Evolutionary conservation across 2,797 vertebrate genomes (phyloP).

Genomic region (Rousettus madagascariensis): DNA sequence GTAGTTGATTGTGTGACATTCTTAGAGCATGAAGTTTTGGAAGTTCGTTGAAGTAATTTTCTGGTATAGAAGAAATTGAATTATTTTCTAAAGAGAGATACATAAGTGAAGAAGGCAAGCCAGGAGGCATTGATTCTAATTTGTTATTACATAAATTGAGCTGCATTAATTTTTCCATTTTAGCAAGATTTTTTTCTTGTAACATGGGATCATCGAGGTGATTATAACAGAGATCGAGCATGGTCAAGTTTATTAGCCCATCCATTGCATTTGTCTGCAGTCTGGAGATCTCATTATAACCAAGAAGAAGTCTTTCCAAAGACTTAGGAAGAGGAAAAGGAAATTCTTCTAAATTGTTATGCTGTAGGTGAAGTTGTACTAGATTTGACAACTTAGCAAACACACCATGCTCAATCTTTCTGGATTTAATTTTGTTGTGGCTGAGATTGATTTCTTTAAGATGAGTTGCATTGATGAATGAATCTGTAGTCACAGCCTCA

Average conservation of each 20-base stretch:
- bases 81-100: slow-evolving; percentile 91
- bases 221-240: slow-evolving; percentile 86
- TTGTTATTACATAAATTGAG: slow-evolving; percentile 88
- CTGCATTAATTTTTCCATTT: slow-evolving; percentile 86
- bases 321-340: slow-evolving; percentile 86
- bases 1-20: slow-evolving; percentile 86
- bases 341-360: slow-evolving; percentile 87
- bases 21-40: slow-evolving; percentile 86
- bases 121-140: slow-evolving; percentile 85
- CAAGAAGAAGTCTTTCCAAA: slow-evolving; percentile 86
- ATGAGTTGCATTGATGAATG: slow-evolving; percentile 85
- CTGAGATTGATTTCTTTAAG: slow-evolving; percentile 88
- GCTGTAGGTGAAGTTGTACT: slow-evolving; percentile 85
- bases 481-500: slow-evolving; percentile 82
- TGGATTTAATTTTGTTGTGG: slow-evolving; percentile 87
- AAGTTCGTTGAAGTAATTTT: slow-evolving; percentile 86
- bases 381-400: slow-evolving; percentile 85
- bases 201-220: slow-evolving; percentile 83
- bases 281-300: slow-evolving; percentile 86
- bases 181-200: slow-evolving; percentile 82
- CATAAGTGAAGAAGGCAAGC: slow-evolving; percentile 87
- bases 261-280: slow-evolving; percentile 79
- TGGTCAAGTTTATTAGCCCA: slow-evolving; percentile 85
- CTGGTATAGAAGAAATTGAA: slow-evolving; percentile 87
- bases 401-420: slow-evolving; percentile 82